phyloP scores from a whole-genome alignment of 1,140 invertebrate genomes.

The Olivierus martensii region DNA sequence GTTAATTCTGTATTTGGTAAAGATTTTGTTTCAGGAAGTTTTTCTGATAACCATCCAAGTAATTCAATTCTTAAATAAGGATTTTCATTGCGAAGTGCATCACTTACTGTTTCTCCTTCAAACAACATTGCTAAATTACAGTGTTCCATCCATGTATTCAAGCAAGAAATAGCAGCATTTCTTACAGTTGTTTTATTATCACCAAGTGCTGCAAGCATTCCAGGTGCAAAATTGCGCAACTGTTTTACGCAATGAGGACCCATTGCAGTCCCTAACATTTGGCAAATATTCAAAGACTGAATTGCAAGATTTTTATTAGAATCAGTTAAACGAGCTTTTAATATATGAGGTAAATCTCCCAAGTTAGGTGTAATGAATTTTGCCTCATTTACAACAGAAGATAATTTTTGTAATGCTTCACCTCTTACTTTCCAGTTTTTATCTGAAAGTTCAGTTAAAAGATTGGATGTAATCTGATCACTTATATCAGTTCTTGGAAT shows the following conservation, averaged over 20 bases:
- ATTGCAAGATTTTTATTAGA: conserved; percentile 84
- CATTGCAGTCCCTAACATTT: conserved; percentile 59
- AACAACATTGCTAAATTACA: conserved; percentile 61
- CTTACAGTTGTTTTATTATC: conserved; percentile 61
- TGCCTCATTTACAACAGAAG: conserved; percentile 53
- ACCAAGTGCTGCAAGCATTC: conserved; percentile 56
- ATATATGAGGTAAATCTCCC: conserved; percentile 62
- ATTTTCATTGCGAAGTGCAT: conserved; percentile 69
- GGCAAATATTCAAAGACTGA: conserved; percentile 62
- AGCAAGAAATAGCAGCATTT: conserved; percentile 55
- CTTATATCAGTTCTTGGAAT: conserved; percentile 67
- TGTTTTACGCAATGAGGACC: conserved; percentile 66
- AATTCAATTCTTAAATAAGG: conserved; percentile 65
- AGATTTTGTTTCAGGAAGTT: conserved; percentile 50
- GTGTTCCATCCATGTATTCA: conserved; percentile 68
- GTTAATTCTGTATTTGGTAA: conserved; percentile 60
- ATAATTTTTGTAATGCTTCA: conserved; percentile 66
- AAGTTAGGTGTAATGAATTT: conserved; percentile 66
- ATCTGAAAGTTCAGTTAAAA: conserved; percentile 69
- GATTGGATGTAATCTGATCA: conserved; percentile 60
- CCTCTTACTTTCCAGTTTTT: conserved; percentile 90
- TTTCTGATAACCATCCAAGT: conserved; percentile 68
- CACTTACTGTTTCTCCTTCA: conserved; percentile 73
- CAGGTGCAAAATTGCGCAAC: conserved; percentile 63
- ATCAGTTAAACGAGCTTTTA: conserved; percentile 61